These are phyloP conservation scores for Apostichopus parvimensis DNA, from an alignment of 35 echinoderm and acorn worm genomes.

Conservation along the genomic window DNA sequence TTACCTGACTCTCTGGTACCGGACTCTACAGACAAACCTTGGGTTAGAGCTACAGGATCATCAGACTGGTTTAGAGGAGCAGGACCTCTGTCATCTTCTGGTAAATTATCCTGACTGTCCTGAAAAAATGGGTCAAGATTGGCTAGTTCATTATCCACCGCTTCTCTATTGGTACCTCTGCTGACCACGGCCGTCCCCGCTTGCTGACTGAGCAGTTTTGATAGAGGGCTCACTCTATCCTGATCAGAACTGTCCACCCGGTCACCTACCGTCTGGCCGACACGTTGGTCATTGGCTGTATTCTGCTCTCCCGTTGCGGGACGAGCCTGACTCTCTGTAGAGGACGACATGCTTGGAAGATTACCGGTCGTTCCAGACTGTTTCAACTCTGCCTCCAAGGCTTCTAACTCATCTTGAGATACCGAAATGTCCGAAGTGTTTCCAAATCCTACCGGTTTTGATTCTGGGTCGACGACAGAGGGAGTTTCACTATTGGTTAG, in stretches of 20 bases:
- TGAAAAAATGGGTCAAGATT: conserved; percentile 85
- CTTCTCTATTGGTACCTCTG: background rate
- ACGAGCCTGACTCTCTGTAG: background rate
- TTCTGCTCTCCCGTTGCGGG: background rate
- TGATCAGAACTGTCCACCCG: conserved; percentile 12
- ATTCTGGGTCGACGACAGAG: background rate
- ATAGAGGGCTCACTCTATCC: conserved; percentile 77
- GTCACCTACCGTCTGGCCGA: background rate
- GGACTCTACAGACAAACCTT: background rate
- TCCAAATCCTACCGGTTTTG: conserved; percentile 70
- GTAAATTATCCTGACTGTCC: background rate
- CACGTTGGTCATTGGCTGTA: background rate
- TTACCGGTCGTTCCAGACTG: background rate
- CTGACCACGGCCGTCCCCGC: background rate
- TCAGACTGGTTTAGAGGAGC: background rate
- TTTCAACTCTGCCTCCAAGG: conserved; percentile 61
- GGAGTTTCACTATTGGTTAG: background rate
- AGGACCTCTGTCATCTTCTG: background rate
- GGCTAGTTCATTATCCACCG: conserved; percentile 72
- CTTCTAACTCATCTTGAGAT: conserved; percentile 78
- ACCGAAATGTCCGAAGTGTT: conserved; percentile 69
- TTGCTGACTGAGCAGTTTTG: conserved; percentile 74
- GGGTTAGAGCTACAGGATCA: background rate
- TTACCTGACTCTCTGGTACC: background rate
- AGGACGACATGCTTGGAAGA: background rate